phyloP scores from a whole-genome alignment of 2,888 invertebrate species.

The Drosophila borealis region DNA sequence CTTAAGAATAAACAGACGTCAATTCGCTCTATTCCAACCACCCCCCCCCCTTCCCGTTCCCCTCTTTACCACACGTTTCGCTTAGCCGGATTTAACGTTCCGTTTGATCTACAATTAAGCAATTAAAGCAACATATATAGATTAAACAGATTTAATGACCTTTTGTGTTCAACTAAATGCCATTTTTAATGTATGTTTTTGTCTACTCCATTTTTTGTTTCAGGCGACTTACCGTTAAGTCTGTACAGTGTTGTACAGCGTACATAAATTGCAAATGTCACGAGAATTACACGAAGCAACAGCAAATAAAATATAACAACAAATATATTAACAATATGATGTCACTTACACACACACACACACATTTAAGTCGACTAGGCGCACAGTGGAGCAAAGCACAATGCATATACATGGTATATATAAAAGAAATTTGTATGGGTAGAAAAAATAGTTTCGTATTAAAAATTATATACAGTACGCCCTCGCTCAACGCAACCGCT shows the following conservation, averaged over 20 bases:
- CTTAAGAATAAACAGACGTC: constrained; percentile 24
- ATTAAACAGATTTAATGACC: constrained; percentile 47
- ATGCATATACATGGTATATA: not conserved
- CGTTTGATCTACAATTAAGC: constrained; percentile 75
- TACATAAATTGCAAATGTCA: constrained; percentile 28
- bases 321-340: constrained; percentile 53
- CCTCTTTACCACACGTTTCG: not conserved
- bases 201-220: constrained; percentile 20
- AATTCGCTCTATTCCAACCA: not conserved
- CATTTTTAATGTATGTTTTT: constrained; percentile 20
- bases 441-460: not conserved
- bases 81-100: constrained; percentile 32
- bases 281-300: constrained; percentile 21
- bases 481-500: too few relatives aligned
- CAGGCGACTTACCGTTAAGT: constrained; percentile 40
- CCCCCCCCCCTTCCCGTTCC: not conserved
- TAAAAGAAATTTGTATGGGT: not conserved
- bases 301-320: constrained; percentile 23
- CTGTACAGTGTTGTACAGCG: constrained; percentile 47
- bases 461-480: too few relatives aligned
- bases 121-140: constrained; percentile 49
- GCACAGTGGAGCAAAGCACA: constrained; percentile 65
- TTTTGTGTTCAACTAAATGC: constrained; percentile 22
- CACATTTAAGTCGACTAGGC: constrained; percentile 40
- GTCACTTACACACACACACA: constrained; percentile 59